Percentiles rank a stretch among this genome's conserved stretches.
phyloP scores from a whole-genome alignment of 2,888 invertebrate genomes.

The Epirrita christyi region DNA sequence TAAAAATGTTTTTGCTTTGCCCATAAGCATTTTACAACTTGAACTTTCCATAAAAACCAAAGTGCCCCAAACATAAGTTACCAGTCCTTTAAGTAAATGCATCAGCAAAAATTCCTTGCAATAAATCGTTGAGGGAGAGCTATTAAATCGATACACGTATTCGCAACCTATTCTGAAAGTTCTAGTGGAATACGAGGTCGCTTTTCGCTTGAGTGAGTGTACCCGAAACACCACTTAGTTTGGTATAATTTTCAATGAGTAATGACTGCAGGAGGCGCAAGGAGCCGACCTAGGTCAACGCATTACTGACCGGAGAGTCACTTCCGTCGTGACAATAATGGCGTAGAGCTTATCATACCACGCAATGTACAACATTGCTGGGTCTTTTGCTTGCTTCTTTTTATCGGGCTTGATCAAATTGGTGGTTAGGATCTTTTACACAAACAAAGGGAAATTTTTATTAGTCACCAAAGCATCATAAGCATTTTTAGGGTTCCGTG shows the following conservation, averaged over 20 bases:
- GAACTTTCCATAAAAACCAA: constrained; percentile 28
- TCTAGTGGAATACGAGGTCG: constrained; percentile 38
- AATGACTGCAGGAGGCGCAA: constrained; percentile 61
- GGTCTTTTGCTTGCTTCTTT: not conserved
- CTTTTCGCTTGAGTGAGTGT: constrained; percentile 63
- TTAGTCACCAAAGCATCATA: no score
- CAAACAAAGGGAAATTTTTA: no score
- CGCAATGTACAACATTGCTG: constrained; percentile 21
- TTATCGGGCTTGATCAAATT: constrained; percentile 5
- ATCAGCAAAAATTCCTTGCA: constrained; percentile 54
- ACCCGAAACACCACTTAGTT: constrained; percentile 80
- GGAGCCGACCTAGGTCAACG: constrained; percentile 75
- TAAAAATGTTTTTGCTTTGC: constrained; percentile 19
- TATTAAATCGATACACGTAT: constrained; percentile 55
- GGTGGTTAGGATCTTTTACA: not conserved
- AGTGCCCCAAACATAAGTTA: constrained; percentile 37
- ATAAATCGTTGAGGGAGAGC: constrained; percentile 53
- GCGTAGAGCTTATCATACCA: constrained; percentile 44
- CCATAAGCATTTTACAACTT: constrained; percentile 25
- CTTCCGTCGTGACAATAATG: constrained; percentile 56
- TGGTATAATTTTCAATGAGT: constrained; percentile 82
- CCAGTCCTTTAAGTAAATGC: constrained; percentile 47
- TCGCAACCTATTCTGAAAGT: constrained; percentile 42
- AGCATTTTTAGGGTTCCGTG: no score
- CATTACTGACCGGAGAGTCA: constrained; percentile 63